Evolutionary conservation across 2,113 vertebrate genomes (phyloP).

Genomic region (Dunckerocampus dactyliophorus): DNA sequence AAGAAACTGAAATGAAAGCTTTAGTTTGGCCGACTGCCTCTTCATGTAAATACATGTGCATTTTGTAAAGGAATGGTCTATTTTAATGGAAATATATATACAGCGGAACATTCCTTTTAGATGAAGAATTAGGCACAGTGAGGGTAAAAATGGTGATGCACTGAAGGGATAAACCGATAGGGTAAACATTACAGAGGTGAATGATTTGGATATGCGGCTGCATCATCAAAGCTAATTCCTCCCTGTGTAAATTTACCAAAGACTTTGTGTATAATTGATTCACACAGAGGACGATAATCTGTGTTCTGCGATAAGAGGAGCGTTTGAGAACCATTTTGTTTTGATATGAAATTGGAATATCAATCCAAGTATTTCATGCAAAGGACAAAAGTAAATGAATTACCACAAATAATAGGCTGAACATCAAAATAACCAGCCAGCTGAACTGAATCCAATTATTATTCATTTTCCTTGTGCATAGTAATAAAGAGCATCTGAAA

Average conservation of each 20-base stretch:
- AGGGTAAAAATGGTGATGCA: slow-evolving; percentile 19
- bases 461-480: slow-evolving; percentile 26
- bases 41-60: slow-evolving; percentile 59
- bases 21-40: slow-evolving; percentile 54
- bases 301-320: slow-evolving; percentile 55
- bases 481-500: slow-evolving; percentile 43
- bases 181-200: slow-evolving; percentile 51
- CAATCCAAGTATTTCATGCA: slow-evolving; percentile 35
- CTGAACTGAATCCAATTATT: slow-evolving; percentile 47
- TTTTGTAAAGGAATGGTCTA: slow-evolving; percentile 43
- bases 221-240: slow-evolving; percentile 55
- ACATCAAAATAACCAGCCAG: slow-evolving; percentile 38
- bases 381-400: slow-evolving; percentile 56
- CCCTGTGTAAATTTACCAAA: slow-evolving; percentile 58
- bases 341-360: slow-evolving; percentile 42
- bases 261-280: slow-evolving; percentile 64
- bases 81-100: slow-evolving; percentile 58
- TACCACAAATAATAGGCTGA: slow-evolving; percentile 35
- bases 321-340: slow-evolving; percentile 50
- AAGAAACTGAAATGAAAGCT: slow-evolving; percentile 65
- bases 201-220: slow-evolving; percentile 50
- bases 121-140: slow-evolving; percentile 28
- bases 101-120: slow-evolving; percentile 42
- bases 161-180: slow-evolving; percentile 53
- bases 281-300: slow-evolving; percentile 44